These are phyloP conservation scores for Triops longicaudatus DNA, from an alignment of 1,140 invertebrate genomes.

Conservation along the genomic window DNA sequence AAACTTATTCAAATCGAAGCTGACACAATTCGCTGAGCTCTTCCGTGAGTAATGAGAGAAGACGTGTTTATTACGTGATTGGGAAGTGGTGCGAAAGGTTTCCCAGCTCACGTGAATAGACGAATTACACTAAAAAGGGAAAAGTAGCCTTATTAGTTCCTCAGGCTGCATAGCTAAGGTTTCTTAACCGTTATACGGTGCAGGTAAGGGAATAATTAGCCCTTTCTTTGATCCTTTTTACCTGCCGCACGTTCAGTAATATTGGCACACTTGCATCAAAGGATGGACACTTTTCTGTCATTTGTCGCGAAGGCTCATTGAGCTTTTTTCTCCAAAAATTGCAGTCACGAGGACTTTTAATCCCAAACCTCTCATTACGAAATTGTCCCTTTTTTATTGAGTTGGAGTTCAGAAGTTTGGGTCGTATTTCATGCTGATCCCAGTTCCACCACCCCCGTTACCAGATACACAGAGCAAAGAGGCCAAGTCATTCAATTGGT, in stretches of 20 bases:
- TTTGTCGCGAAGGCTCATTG: neutral
- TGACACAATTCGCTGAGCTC: no score
- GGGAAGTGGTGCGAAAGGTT: neutral
- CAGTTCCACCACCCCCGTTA: neutral
- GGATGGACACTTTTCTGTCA: neutral
- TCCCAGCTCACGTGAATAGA: constrained; percentile 14
- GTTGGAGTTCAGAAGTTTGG: no score
- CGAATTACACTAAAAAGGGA: neutral
- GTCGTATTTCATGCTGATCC: no score
- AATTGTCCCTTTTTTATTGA: no score
- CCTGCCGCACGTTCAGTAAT: neutral
- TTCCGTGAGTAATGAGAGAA: neutral
- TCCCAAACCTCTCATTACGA: no score
- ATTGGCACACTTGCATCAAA: neutral
- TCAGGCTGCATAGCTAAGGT: neutral
- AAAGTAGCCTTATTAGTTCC: constrained; percentile 8
- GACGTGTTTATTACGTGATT: neutral
- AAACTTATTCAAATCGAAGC: no score
- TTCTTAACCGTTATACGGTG: neutral
- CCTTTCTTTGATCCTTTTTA: neutral
- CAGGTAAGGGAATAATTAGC: neutral
- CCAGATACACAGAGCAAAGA: constrained; percentile 5
- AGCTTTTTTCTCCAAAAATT: no score
- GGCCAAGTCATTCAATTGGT: constrained; percentile 13
- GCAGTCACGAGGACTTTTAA: no score